These are phyloP conservation scores for Diaprepes abbreviatus DNA, from an alignment of 2,888 invertebrate genomes.

Conservation along the genomic window DNA sequence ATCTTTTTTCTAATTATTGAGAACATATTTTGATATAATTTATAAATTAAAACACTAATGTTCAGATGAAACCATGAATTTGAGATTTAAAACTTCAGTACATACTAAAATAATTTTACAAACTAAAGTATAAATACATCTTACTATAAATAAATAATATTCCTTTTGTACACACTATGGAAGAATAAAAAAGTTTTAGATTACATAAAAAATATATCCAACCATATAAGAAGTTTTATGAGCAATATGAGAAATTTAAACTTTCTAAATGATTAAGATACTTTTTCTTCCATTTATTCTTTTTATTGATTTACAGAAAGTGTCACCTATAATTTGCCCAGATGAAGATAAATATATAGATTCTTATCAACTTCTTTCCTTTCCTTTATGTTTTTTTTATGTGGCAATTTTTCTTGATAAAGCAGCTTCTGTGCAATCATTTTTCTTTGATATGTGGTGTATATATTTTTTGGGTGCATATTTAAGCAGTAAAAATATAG, in stretches of 20 bases:
- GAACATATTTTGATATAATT: too few species aligned
- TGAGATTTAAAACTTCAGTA: too few species aligned
- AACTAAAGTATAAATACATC: too few species aligned
- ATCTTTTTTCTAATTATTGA: too few species aligned
- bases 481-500: not conserved
- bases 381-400: conserved; percentile 26
- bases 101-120: too few species aligned
- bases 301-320: conserved; percentile 27
- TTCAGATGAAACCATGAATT: too few species aligned
- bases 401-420: conserved; percentile 37
- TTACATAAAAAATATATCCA: too few species aligned
- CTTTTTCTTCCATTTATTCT: conserved; percentile 22
- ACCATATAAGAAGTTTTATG: too few species aligned
- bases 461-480: conserved; percentile 3
- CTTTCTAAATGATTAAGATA: conserved; percentile 1
- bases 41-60: too few species aligned
- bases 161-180: too few species aligned
- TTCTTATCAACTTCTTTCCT: conserved; percentile 27
- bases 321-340: conserved; percentile 31
- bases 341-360: conserved; percentile 37
- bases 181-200: not conserved
- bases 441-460: conserved; percentile 27
- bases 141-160: too few species aligned
- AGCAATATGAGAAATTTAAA: not conserved
- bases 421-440: conserved; percentile 25